phyloP scores from a whole-genome alignment of 2,797 vertebrate species.

The Iguana delicatissima region DNA sequence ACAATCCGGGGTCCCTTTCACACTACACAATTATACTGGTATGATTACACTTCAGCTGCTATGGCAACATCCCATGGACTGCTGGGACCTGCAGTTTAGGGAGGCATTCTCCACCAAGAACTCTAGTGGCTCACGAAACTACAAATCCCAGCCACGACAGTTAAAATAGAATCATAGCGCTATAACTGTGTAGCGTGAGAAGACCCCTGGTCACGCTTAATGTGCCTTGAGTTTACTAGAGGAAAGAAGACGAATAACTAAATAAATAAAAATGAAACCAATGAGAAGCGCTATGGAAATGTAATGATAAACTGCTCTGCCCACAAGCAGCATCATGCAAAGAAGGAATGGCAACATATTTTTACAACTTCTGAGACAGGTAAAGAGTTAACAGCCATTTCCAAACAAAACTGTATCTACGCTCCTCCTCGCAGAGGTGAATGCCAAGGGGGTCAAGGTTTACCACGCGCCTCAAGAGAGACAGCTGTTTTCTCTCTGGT shows the following conservation, averaged over 20 bases:
- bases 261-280: neutral
- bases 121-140: too few species aligned
- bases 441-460: accelerated
- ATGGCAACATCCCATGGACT: too few species aligned
- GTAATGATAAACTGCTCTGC: neutral
- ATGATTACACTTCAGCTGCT: too few species aligned
- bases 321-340: neutral
- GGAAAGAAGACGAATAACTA: neutral
- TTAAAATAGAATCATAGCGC: too few species aligned
- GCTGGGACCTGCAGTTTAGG: too few species aligned
- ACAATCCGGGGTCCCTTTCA: too few species aligned
- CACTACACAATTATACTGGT: too few species aligned
- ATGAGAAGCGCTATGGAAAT: neutral
- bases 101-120: too few species aligned
- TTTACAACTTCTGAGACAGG: neutral
- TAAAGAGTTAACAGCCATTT: neutral
- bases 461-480: accelerated
- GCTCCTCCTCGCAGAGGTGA: neutral
- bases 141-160: too few species aligned
- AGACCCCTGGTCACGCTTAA: too few species aligned
- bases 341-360: neutral
- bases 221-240: neutral
- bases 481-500: accelerated
- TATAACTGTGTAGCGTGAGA: too few species aligned
- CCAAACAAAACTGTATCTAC: neutral